These are phyloP conservation scores for Periophthalmodon schlosseri DNA, from an alignment of 2,113 vertebrate species.

Conservation along the genomic window DNA sequence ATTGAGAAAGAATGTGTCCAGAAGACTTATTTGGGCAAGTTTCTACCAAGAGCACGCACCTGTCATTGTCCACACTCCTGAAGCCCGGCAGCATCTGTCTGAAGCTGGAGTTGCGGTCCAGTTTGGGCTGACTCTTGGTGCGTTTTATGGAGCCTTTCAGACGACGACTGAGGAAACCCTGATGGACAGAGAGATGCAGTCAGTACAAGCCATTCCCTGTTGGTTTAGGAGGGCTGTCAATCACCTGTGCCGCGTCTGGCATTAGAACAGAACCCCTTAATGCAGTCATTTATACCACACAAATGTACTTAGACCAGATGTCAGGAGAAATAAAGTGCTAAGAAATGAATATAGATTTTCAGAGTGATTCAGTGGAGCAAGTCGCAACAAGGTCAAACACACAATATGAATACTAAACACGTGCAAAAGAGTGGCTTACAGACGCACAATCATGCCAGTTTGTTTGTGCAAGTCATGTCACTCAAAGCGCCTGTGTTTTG, in stretches of 20 bases:
- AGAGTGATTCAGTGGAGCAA: neutral
- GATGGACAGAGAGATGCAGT: constrained; percentile 20
- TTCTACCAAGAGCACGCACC: constrained; percentile 72
- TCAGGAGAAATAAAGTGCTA: constrained; percentile 13
- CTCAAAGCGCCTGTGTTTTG: neutral
- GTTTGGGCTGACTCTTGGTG: constrained; percentile 98
- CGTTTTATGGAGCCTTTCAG: constrained; percentile 98
- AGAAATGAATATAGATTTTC: constrained; percentile 24
- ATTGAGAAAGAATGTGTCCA: neutral
- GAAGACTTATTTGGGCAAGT: no score
- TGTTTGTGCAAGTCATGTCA: neutral
- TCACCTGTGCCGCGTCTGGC: constrained; percentile 19
- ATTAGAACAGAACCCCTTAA: constrained; percentile 25
- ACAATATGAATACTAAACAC: constrained; percentile 8
- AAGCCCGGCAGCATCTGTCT: constrained; percentile 95
- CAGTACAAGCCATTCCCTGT: constrained; percentile 6
- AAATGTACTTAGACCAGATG: constrained; percentile 1
- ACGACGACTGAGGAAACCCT: constrained; percentile 78
- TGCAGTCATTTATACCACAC: neutral
- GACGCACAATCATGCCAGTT: neutral
- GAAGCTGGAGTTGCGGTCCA: constrained; percentile 98
- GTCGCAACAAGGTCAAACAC: constrained; percentile 29
- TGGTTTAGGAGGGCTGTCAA: constrained; percentile 16
- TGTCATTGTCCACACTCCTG: constrained; percentile 93
- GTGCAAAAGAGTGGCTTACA: neutral